phyloP scores from a whole-genome alignment of 2,888 invertebrate species.

The Tetanocera ferruginea region DNA sequence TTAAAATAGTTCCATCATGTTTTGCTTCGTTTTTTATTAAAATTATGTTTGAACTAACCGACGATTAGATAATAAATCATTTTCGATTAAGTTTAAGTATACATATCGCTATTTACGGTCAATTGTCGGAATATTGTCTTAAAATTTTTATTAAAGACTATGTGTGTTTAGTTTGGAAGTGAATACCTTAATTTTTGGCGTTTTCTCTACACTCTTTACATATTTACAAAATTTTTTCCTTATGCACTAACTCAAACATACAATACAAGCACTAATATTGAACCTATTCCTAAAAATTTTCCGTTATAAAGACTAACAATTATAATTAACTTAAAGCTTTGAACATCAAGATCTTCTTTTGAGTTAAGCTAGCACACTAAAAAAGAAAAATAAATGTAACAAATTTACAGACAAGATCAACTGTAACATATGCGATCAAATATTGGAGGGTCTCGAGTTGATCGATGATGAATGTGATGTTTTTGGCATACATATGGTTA shows the following conservation, averaged over 20 bases:
- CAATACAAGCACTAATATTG: not conserved
- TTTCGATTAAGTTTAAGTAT: no score
- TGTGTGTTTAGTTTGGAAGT: conserved; percentile 63
- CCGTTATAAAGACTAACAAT: conserved; percentile 9
- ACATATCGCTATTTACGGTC: no score
- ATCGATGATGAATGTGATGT: conserved; percentile 94
- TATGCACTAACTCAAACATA: not conserved
- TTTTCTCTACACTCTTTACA: conserved; percentile 55
- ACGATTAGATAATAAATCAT: no score
- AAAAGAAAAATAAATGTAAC: conserved; percentile 1
- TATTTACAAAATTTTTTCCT: not conserved
- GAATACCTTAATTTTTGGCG: conserved; percentile 67
- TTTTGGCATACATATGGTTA: conserved; percentile 93
- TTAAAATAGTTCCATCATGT: no score
- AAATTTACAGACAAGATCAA: conserved; percentile 82
- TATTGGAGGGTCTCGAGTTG: conserved; percentile 87
- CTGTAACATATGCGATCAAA: conserved; percentile 92
- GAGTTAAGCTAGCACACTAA: not conserved
- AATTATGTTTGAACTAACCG: no score
- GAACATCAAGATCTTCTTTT: not conserved
- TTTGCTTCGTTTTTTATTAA: no score
- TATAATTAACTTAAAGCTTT: not conserved
- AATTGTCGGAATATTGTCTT: not conserved
- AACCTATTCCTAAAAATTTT: conserved; percentile 9
- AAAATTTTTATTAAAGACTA: not conserved